These are phyloP conservation scores for Pemphigus obesinymphae DNA, from an alignment of 1,140 invertebrate genomes.

Conservation along the genomic window DNA sequence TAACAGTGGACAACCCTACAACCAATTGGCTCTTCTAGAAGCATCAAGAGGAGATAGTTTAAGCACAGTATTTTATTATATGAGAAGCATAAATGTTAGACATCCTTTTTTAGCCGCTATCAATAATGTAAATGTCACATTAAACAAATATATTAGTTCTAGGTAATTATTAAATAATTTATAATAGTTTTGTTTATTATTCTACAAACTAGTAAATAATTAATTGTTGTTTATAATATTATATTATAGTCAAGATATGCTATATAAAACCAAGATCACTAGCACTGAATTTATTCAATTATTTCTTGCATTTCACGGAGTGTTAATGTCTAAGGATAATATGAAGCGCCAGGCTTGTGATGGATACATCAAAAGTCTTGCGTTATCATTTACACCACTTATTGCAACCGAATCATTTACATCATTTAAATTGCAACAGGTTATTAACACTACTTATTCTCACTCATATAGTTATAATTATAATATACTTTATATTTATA, in stretches of 20 bases:
- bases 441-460: neutral
- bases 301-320: conserved; percentile 64
- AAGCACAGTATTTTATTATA: conserved; percentile 77
- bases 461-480: neutral
- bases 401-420: conserved; percentile 73
- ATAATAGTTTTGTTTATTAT: conserved; percentile 5
- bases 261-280: conserved; percentile 55
- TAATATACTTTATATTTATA: neutral
- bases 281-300: conserved; percentile 64
- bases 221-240: conserved; percentile 28
- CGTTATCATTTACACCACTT: conserved; percentile 65
- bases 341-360: conserved; percentile 53
- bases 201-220: neutral
- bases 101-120: conserved; percentile 77
- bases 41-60: conserved; percentile 75
- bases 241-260: conserved; percentile 40
- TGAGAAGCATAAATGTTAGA: conserved; percentile 71
- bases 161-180: conserved; percentile 8
- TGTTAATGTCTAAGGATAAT: conserved; percentile 58
- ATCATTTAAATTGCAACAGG: conserved; percentile 64
- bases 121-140: conserved; percentile 67
- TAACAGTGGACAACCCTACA: conserved; percentile 81
- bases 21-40: conserved; percentile 77
- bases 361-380: conserved; percentile 59
- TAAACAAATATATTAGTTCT: conserved; percentile 48